Percentiles rank a stretch among this genome's conserved stretches.
These are phyloP conservation scores for Synergus itoensis DNA, from an alignment of 2,888 invertebrate species.

Conservation along the genomic window DNA sequence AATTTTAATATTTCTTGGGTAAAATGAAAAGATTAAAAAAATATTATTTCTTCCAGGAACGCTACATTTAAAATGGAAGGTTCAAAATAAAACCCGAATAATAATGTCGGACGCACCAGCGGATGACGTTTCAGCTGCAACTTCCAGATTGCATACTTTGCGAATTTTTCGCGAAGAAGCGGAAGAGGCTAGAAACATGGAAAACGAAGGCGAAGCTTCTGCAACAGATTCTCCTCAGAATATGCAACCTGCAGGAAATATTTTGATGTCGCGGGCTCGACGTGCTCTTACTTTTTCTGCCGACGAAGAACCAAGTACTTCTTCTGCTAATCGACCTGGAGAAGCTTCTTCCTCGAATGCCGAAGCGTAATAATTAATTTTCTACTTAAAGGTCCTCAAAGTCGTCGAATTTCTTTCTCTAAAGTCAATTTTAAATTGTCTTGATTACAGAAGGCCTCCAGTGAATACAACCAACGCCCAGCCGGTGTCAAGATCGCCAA, in stretches of 20 bases:
- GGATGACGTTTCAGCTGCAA: conserved; percentile 63
- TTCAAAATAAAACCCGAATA: not conserved
- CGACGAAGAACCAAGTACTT: conserved; percentile 69
- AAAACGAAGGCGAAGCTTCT: conserved; percentile 54
- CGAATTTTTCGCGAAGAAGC: conserved; percentile 60
- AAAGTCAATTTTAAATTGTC: conserved; percentile 6
- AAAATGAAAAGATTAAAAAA: not conserved
- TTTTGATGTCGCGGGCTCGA: conserved; percentile 66
- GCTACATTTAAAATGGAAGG: not conserved
- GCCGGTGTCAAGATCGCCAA: conserved; percentile 63
- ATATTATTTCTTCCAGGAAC: not conserved
- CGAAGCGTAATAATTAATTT: conserved; percentile 62
- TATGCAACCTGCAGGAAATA: conserved; percentile 64
- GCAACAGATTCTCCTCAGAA: conserved; percentile 66
- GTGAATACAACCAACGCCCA: conserved; percentile 67
- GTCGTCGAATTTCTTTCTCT: not conserved
- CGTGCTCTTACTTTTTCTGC: conserved; percentile 65
- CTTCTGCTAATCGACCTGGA: conserved; percentile 57
- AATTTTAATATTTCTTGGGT: too few species aligned
- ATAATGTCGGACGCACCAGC: conserved; percentile 67
- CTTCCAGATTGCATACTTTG: conserved; percentile 63
- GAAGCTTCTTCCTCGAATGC: conserved; percentile 63
- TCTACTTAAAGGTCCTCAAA: not conserved
- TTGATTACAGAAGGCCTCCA: conserved; percentile 64
- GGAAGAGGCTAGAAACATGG: conserved; percentile 55